phyloP scores from a whole-genome alignment of 2,888 invertebrate genomes.

The Heliconius aoede region DNA sequence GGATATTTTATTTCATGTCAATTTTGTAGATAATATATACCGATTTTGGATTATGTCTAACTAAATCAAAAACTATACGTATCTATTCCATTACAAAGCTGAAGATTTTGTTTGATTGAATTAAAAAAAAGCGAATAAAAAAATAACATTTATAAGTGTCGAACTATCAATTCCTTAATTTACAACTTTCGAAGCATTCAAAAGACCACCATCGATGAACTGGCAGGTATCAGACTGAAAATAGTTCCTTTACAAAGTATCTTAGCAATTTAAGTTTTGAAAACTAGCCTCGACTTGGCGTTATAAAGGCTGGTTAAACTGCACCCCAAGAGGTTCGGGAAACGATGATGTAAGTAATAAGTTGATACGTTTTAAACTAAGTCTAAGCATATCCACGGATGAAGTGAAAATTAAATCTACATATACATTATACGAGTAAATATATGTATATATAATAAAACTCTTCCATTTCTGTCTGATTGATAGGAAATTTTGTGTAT shows the following conservation, averaged over 20 bases:
- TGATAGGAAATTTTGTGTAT: too few species aligned
- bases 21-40: not conserved
- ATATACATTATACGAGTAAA: too few species aligned
- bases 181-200: conserved; percentile 6
- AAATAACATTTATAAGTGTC: not conserved
- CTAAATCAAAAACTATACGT: too few species aligned
- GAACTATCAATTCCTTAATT: not conserved
- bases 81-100: too few species aligned
- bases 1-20: not conserved
- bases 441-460: too few species aligned
- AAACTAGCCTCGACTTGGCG: conserved; percentile 66
- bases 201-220: conserved; percentile 42
- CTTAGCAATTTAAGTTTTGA: conserved; percentile 73
- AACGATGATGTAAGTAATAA: conserved; percentile 42
- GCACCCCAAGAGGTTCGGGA: conserved; percentile 57
- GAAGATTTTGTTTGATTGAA: too few species aligned
- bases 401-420: too few species aligned
- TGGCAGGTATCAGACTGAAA: conserved; percentile 53
- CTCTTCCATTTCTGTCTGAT: too few species aligned
- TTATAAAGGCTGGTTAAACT: conserved; percentile 67
- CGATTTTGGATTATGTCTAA: too few species aligned
- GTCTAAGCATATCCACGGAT: not conserved
- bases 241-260: conserved; percentile 59
- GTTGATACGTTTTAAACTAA: not conserved
- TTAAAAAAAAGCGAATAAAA: too few species aligned